phyloP scores from a whole-genome alignment of 2,797 vertebrate genomes.

The Momotus momota region DNA sequence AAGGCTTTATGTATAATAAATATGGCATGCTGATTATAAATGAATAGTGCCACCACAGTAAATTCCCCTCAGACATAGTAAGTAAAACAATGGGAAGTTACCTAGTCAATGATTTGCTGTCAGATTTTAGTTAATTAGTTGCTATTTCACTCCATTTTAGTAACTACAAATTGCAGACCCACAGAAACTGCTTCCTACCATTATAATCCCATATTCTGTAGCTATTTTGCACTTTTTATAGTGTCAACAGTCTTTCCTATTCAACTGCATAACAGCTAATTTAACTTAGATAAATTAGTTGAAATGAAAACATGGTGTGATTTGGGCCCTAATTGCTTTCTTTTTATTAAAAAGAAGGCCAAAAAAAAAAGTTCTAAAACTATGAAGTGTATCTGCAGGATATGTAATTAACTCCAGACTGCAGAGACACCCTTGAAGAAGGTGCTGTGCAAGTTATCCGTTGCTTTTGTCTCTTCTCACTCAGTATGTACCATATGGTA shows the following conservation, averaged over 20 bases:
- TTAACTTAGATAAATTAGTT: constrained; percentile 33
- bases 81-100: constrained; percentile 12
- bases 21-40: background rate
- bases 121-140: background rate
- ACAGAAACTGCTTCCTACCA: background rate
- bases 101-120: background rate
- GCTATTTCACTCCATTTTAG: background rate
- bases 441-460: background rate
- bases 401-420: background rate
- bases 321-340: background rate
- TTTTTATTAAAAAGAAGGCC: background rate
- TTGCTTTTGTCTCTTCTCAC: background rate
- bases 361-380: background rate
- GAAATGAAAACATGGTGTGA: background rate
- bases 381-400: background rate
- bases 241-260: background rate
- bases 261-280: constrained; percentile 21
- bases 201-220: background rate
- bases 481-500: background rate
- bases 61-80: background rate
- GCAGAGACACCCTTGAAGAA: background rate
- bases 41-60: background rate
- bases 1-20: background rate
- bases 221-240: background rate
- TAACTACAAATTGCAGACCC: background rate